Percentiles rank a stretch among this genome's conserved stretches.
phyloP scores from a whole-genome alignment of 2,797 vertebrate genomes.

The Dryobates pubescens region DNA sequence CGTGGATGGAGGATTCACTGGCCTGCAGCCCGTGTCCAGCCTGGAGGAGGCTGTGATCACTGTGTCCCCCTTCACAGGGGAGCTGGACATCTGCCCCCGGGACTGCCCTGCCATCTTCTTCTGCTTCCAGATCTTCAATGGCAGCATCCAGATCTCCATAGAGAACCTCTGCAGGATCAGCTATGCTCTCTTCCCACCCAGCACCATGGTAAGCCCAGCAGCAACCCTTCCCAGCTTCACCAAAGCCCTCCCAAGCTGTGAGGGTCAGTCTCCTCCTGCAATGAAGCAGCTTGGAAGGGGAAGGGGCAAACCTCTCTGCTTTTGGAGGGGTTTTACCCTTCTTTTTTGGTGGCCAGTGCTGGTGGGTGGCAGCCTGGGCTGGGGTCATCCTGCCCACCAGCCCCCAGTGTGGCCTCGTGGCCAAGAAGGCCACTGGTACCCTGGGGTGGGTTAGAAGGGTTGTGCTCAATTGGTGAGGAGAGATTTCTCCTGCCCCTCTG shows the following conservation, averaged over 20 bases:
- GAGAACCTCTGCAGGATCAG: conserved; percentile 84
- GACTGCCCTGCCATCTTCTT: conserved; percentile 78
- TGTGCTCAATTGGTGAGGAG: too few species aligned
- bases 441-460: too few species aligned
- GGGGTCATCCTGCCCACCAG: neutral
- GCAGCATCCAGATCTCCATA: conserved; percentile 83
- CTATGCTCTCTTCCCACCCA: conserved; percentile 83
- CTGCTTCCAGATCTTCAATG: conserved; percentile 82
- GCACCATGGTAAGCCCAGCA: conserved; percentile 77
- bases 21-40: conserved; percentile 83
- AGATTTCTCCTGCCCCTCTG: too few species aligned
- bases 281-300: neutral
- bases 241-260: neutral
- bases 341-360: neutral
- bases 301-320: neutral
- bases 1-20: conserved; percentile 87
- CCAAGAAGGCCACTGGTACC: too few species aligned
- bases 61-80: conserved; percentile 89
- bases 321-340: neutral
- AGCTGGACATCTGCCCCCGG: conserved; percentile 88
- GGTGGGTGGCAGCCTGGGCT: neutral
- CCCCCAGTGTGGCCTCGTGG: too few species aligned
- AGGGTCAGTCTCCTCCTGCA: neutral
- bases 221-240: neutral
- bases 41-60: conserved; percentile 81